A percentile compares a stretch with the other conserved stretches of the same genome.
phyloP scores from a whole-genome alignment of 2,888 invertebrate species.

The Shargacucullia verbasci region DNA sequence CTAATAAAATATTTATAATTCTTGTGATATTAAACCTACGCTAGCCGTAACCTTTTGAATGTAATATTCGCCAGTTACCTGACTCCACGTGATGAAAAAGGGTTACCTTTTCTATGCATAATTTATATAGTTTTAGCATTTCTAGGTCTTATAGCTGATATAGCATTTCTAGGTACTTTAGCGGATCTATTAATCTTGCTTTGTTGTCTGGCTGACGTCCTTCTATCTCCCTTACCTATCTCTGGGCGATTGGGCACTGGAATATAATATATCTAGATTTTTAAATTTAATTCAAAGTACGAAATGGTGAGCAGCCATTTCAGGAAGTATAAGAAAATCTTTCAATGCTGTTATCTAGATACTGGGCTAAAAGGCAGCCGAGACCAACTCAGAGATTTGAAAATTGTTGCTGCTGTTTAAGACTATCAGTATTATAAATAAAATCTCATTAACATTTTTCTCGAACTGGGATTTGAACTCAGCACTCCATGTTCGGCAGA shows the following conservation, averaged over 20 bases:
- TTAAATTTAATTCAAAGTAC: too few species aligned
- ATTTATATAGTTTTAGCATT: slow-evolving; percentile 49
- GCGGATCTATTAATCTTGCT: slow-evolving; percentile 58
- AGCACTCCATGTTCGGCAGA: too few species aligned
- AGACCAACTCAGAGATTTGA: too few species aligned
- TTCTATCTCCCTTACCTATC: slow-evolving; percentile 42
- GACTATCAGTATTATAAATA: too few species aligned
- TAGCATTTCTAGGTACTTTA: slow-evolving; percentile 52
- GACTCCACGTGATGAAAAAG: slow-evolving; percentile 37
- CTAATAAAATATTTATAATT: slow-evolving; percentile 31
- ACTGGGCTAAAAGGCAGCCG: too few species aligned
- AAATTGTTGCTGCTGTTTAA: too few species aligned
- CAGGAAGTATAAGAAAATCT: too few species aligned
- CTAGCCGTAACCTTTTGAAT: slow-evolving; percentile 9
- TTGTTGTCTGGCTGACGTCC: slow-evolving; percentile 55
- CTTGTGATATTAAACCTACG: slow-evolving; percentile 11
- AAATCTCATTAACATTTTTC: too few species aligned
- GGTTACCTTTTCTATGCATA: slow-evolving; percentile 38
- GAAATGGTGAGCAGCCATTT: too few species aligned
- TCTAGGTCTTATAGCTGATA: slow-evolving; percentile 55
- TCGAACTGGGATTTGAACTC: too few species aligned
- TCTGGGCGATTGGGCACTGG: not conserved
- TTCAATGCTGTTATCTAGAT: too few species aligned
- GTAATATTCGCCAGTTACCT: slow-evolving; percentile 25
- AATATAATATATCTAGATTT: too few species aligned